These are phyloP conservation scores for Agrochola macilenta DNA, from an alignment of 2,888 invertebrate species.

Conservation along the genomic window DNA sequence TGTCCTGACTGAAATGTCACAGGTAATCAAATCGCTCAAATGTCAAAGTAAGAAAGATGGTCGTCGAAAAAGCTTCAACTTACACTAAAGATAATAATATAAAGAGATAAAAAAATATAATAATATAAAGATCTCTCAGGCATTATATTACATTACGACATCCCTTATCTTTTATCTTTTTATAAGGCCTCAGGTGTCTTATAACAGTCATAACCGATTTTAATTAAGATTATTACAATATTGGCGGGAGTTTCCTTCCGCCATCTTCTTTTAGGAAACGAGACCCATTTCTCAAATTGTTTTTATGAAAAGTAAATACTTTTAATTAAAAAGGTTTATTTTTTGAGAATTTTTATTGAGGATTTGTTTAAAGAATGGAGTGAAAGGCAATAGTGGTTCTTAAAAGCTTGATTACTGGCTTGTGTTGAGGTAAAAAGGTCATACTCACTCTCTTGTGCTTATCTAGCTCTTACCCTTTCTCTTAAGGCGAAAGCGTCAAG, in stretches of 20 bases:
- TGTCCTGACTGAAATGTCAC: neutral
- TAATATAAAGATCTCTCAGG: neutral
- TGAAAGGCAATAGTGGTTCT: neutral
- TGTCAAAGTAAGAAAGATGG: neutral
- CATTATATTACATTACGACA: constrained; percentile 6
- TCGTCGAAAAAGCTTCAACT: neutral
- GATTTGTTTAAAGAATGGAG: neutral
- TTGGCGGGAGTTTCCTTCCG: neutral
- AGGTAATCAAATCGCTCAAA: neutral
- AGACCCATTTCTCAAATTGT: neutral
- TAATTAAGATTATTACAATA: constrained; percentile 27
- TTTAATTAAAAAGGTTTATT: neutral
- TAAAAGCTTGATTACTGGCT: neutral
- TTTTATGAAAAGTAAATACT: neutral
- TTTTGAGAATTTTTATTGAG: neutral
- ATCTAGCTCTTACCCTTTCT: no score
- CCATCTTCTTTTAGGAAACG: neutral
- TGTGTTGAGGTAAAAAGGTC: neutral
- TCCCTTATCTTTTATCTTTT: constrained; percentile 6
- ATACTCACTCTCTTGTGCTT: neutral
- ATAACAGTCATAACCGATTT: constrained; percentile 19
- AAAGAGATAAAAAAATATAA: neutral
- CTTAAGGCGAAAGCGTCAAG: no score
- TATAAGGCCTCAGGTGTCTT: constrained; percentile 10
- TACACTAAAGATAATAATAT: neutral